Conservation (phyloP, 2,888 invertebrate genomes). For the Perdita meconis region DNA sequence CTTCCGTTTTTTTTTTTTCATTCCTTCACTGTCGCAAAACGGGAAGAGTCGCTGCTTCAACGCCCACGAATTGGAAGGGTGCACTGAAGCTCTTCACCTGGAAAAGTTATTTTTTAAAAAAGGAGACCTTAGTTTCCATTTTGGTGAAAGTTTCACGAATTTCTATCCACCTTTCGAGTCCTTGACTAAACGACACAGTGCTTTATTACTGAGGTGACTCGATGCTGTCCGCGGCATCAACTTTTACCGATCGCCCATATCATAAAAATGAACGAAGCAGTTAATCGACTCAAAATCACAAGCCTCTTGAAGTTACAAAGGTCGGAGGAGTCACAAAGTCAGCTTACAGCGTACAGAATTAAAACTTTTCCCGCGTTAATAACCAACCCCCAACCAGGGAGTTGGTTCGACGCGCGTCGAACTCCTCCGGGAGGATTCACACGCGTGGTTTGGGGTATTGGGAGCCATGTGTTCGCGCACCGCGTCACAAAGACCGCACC, state of each 20-base stretch:
- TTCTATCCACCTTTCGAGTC: not conserved
- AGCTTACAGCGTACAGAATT: not conserved
- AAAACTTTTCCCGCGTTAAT: not conserved
- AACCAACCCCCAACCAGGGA: constrained; percentile 26
- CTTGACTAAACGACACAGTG: not conserved
- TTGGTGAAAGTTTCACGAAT: not conserved
- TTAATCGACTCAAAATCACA: not conserved
- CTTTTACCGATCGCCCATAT: not conserved
- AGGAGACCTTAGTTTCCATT: not conserved
- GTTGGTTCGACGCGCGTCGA: constrained; percentile 66
- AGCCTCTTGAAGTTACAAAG: too few relatives aligned
- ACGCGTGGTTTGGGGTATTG: constrained; percentile 36
- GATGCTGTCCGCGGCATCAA: not conserved
- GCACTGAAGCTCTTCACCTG: not conserved
- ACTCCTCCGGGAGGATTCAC: constrained; percentile 60
- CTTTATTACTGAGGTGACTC: not conserved
- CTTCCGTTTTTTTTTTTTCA: constrained; percentile 16
- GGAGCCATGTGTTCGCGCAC: constrained; percentile 48
- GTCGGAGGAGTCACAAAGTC: too few relatives aligned
- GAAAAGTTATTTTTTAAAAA: not conserved
- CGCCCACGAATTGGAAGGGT: not conserved
- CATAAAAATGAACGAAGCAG: not conserved
- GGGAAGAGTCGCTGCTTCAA: not conserved
- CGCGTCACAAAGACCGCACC: constrained; percentile 64
- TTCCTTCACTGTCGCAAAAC: not conserved